phyloP scores from a whole-genome alignment of 2,113 vertebrate species.

The Festucalex cinctus region DNA sequence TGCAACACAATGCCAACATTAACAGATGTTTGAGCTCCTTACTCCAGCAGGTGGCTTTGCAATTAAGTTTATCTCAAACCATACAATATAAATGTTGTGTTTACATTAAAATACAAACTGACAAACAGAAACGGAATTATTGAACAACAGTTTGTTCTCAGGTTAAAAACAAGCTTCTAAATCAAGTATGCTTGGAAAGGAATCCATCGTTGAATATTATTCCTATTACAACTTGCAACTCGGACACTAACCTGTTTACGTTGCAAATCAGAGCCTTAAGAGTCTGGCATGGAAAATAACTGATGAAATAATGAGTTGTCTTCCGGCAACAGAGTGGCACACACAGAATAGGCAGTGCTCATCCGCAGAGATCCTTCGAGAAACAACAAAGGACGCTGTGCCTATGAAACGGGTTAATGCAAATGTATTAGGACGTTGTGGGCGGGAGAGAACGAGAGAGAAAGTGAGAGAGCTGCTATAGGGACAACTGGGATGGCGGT shows the following conservation, averaged over 20 bases:
- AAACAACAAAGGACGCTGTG: conserved; percentile 13
- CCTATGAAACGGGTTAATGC: not conserved
- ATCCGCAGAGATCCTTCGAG: conserved; percentile 28
- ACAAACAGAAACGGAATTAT: not conserved
- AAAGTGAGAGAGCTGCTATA: conserved; percentile 1
- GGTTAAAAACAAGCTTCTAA: not conserved
- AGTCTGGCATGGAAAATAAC: conserved; percentile 35
- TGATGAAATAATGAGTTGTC: conserved; percentile 51
- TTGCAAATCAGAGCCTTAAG: conserved; percentile 49
- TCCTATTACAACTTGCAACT: conserved; percentile 4
- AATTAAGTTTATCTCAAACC: too few species aligned
- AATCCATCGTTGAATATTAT: conserved; percentile 7
- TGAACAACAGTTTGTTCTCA: not conserved
- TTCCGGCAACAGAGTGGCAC: conserved; percentile 27
- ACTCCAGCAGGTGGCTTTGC: conserved; percentile 3
- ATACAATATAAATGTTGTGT: not conserved
- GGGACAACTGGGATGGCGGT: conserved; percentile 9
- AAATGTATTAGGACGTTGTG: conserved; percentile 9
- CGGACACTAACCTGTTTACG: conserved; percentile 60
- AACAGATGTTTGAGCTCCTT: conserved; percentile 13
- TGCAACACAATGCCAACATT: conserved; percentile 1
- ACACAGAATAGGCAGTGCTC: conserved; percentile 11
- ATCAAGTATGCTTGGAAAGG: conserved; percentile 1
- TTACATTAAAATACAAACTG: not conserved
- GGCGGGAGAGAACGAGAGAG: conserved; percentile 3